These are phyloP conservation scores for Brachyhypopomus occidentalis DNA, from an alignment of 2,113 vertebrate genomes.

Conservation along the genomic window DNA sequence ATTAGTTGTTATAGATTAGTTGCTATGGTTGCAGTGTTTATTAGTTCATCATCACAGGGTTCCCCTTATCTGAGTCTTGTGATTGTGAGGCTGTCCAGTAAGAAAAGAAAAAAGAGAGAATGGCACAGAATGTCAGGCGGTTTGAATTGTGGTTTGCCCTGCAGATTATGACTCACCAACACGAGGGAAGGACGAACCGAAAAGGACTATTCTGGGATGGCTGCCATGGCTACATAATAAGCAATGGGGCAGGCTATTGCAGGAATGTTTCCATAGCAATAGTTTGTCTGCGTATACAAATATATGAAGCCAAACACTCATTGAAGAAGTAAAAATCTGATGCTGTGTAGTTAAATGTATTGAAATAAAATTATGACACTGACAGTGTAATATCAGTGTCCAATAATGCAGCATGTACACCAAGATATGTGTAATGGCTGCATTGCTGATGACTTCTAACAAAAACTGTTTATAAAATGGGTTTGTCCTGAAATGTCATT, in stretches of 20 bases:
- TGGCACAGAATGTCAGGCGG: conserved; percentile 71
- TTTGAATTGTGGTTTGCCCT: conserved; percentile 79
- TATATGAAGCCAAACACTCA: conserved; percentile 67
- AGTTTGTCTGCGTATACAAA: conserved; percentile 72
- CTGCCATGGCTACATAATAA: conserved; percentile 80
- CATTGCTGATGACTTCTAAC: neutral
- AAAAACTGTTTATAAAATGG: neutral
- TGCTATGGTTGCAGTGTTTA: conserved; percentile 68
- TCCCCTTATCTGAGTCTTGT: conserved; percentile 62
- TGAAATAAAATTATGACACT: neutral
- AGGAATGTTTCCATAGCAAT: conserved; percentile 76
- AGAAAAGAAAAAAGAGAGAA: conserved; percentile 63
- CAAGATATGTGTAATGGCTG: neutral
- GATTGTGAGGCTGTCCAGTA: conserved; percentile 66
- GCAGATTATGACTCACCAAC: conserved; percentile 77
- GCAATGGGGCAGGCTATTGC: conserved; percentile 72
- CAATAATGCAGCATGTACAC: neutral
- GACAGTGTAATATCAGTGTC: neutral
- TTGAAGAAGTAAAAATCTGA: conserved; percentile 50
- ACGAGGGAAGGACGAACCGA: conserved; percentile 69
- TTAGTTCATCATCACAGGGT: conserved; percentile 64
- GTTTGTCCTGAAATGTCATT: conserved; percentile 17
- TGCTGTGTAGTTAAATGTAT: neutral
- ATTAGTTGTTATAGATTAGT: conserved; percentile 64
- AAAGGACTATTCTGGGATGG: conserved; percentile 79